These are phyloP conservation scores for Meriones unguiculatus DNA, from an alignment of 2,113 vertebrate genomes.

Conservation along the genomic window DNA sequence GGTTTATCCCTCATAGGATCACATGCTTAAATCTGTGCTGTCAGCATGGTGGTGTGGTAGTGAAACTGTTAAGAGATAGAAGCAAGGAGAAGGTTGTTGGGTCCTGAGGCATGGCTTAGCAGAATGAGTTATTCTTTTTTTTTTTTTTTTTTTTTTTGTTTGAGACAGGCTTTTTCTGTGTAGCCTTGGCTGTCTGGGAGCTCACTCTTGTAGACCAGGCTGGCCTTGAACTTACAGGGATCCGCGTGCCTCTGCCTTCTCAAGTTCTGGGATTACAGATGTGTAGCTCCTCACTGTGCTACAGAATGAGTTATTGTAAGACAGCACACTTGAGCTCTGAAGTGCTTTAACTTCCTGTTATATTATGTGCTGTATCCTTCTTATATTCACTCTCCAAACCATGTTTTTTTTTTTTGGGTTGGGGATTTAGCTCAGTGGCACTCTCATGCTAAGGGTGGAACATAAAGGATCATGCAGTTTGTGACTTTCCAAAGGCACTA, in stretches of 20 bases:
- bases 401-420: no score
- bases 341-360: not conserved
- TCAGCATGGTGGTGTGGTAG: not conserved
- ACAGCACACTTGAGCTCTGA: not conserved
- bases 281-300: no score
- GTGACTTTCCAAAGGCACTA: not conserved
- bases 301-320: not conserved
- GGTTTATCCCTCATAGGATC: not conserved
- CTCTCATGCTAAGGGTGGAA: not conserved
- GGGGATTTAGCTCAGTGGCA: no score
- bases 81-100: not conserved
- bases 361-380: not conserved
- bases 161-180: no score
- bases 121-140: not conserved
- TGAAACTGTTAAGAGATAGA: not conserved
- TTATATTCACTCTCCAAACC: not conserved
- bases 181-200: no score
- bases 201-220: no score
- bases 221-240: no score
- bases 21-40: not conserved
- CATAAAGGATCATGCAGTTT: not conserved
- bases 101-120: not conserved
- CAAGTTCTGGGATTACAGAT: no score
- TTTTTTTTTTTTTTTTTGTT: no score
- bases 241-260: no score